Percentiles rank a stretch among this genome's conserved stretches.
Evolutionary conservation across 2,888 invertebrate genomes (phyloP).

Genomic region (Neoscelio sp.): DNA sequence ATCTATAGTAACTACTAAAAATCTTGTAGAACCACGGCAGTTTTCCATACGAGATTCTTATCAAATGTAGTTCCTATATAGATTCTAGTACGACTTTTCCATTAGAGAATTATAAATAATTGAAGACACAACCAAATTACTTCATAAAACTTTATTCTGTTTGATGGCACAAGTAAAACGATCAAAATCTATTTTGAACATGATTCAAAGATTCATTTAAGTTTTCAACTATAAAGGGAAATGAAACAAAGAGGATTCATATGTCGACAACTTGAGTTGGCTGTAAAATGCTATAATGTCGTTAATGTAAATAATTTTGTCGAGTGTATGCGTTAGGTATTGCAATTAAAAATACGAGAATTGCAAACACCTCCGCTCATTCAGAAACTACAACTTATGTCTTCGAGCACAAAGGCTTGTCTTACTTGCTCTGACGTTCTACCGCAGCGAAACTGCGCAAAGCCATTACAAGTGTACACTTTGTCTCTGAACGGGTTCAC

Average conservation of each 20-base stretch:
- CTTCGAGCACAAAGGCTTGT: slow-evolving; percentile 30
- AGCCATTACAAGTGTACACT: slow-evolving; percentile 72
- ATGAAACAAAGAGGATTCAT: background rate
- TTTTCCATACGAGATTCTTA: no score
- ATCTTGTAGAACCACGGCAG: no score
- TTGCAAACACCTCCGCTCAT: slow-evolving; percentile 1
- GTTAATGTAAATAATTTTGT: background rate
- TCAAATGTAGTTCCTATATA: no score
- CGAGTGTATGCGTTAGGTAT: background rate
- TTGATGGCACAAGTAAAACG: no score
- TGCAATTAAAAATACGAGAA: slow-evolving; percentile 15
- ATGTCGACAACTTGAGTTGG: background rate
- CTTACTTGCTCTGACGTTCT: slow-evolving; percentile 48
- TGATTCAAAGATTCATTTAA: no score
- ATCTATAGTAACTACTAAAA: no score
- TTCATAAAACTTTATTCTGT: no score
- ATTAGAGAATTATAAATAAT: no score
- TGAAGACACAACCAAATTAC: no score
- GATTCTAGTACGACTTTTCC: no score
- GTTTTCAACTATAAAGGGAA: background rate
- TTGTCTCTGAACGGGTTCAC: slow-evolving; percentile 69
- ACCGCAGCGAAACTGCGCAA: slow-evolving; percentile 67
- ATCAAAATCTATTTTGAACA: no score
- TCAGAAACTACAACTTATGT: slow-evolving; percentile 25
- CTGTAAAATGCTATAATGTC: background rate